Conservation (phyloP, 2,113 vertebrate species). For the Scomber japonicus region DNA sequence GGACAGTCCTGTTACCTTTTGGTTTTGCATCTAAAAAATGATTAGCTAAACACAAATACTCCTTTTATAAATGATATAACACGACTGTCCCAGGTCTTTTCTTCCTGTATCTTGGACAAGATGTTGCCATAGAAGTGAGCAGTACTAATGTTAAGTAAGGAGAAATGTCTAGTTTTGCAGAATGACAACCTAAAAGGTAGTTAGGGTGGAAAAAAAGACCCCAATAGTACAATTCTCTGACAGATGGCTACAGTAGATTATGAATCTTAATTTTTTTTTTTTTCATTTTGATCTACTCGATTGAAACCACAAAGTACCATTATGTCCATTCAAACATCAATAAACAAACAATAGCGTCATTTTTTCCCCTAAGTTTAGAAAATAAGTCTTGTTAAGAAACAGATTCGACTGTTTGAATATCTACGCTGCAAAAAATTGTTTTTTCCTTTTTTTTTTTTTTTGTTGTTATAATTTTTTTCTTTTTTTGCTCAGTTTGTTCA, state of each 20-base stretch:
- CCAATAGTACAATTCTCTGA: conserved; percentile 14
- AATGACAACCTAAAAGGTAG: conserved; percentile 28
- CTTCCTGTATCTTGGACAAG: neutral
- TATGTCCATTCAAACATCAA: conserved; percentile 39
- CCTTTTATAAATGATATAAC: neutral
- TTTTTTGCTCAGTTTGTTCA: conserved; percentile 51
- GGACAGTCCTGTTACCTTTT: neutral
- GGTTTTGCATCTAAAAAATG: too few species aligned
- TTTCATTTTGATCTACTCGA: conserved; percentile 18
- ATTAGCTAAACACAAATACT: neutral
- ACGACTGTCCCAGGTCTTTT: neutral
- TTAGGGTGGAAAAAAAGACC: conserved; percentile 1
- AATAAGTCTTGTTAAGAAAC: conserved; percentile 54
- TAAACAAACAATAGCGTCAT: conserved; percentile 13
- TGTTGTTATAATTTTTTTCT: too few species aligned
- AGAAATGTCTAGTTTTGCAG: conserved; percentile 37
- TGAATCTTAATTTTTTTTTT: neutral
- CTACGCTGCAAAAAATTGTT: conserved; percentile 22
- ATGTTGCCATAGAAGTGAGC: too few species aligned
- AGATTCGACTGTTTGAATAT: conserved; percentile 31
- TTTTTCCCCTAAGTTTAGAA: conserved; percentile 39
- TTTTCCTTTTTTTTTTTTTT: neutral
- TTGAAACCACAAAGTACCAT: conserved; percentile 48
- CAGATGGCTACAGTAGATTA: neutral
- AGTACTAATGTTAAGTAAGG: neutral